Conservation (phyloP, 1,140 invertebrate genomes). For the Drosophila equinoxialis region DNA sequence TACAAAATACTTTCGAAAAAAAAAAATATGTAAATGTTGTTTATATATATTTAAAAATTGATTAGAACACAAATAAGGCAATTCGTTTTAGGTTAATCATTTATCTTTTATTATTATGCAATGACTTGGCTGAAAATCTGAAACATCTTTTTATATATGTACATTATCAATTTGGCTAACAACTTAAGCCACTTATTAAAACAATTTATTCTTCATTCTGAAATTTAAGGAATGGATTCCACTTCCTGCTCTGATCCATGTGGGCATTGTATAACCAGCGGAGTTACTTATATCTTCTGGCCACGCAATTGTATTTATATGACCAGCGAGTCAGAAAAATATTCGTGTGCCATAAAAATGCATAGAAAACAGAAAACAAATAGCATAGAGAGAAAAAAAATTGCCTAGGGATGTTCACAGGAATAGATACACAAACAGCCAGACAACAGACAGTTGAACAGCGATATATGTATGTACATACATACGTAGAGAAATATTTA, state of each 20-base stretch:
- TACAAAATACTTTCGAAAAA: slow-evolving; percentile 1
- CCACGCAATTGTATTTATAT: slow-evolving; percentile 11
- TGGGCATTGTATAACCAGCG: neutral
- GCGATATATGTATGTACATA: neutral
- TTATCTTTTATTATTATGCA: too few species aligned
- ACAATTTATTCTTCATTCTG: too few species aligned
- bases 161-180: neutral
- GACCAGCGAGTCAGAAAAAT: slow-evolving; percentile 8
- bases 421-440: neutral
- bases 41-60: neutral
- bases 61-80: neutral
- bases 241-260: neutral
- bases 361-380: neutral
- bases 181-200: neutral
- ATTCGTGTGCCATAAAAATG: slow-evolving; percentile 8
- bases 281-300: neutral
- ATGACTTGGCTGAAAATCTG: neutral
- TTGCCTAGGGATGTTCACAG: slow-evolving; percentile 3
- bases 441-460: neutral
- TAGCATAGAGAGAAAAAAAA: neutral
- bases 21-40: neutral
- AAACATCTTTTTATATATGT: neutral
- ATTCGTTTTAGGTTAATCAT: neutral
- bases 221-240: neutral
- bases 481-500: neutral